phyloP scores from a whole-genome alignment of 2,113 vertebrate genomes.

The Anguilla japonica region DNA sequence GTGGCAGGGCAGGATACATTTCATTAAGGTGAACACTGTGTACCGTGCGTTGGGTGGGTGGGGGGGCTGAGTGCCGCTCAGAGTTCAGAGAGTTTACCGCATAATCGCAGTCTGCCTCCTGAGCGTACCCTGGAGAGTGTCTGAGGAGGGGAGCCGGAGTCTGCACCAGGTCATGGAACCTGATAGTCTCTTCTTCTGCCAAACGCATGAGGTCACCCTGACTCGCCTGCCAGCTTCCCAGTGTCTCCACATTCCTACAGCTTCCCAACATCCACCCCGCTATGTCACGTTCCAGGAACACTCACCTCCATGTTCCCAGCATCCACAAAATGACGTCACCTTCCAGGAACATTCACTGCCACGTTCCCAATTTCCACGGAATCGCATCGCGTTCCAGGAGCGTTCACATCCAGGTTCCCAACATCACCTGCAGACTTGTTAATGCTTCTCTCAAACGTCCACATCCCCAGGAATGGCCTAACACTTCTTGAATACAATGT shows the following conservation, averaged over 20 bases:
- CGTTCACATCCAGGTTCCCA: neutral
- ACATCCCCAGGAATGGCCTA: too few relatives aligned
- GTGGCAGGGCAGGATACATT: slow-evolving; percentile 1
- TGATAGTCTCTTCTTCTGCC: slow-evolving; percentile 65
- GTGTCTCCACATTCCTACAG: slow-evolving; percentile 35
- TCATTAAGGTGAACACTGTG: neutral
- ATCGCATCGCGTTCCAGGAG: neutral
- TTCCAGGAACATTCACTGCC: neutral
- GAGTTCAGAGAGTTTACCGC: slow-evolving; percentile 59
- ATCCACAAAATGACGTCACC: neutral
- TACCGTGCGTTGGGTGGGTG: slow-evolving; percentile 24
- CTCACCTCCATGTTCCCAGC: neutral
- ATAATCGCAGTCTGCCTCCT: slow-evolving; percentile 25
- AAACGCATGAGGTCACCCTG: slow-evolving; percentile 74
- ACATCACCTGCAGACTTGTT: neutral
- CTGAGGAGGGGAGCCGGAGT: slow-evolving; percentile 60
- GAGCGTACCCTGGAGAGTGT: slow-evolving; percentile 45
- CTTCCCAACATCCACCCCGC: slow-evolving; percentile 10
- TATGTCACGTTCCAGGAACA: neutral
- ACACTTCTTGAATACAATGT: neutral
- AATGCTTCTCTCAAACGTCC: too few relatives aligned
- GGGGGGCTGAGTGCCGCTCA: slow-evolving; percentile 24
- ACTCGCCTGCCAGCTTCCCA: slow-evolving; percentile 57
- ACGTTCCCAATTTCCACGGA: neutral
- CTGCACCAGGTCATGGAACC: slow-evolving; percentile 62